Evolutionary conservation across 2,797 vertebrate species (phyloP).

Genomic region (Gymnoscopelus braueri): DNA sequence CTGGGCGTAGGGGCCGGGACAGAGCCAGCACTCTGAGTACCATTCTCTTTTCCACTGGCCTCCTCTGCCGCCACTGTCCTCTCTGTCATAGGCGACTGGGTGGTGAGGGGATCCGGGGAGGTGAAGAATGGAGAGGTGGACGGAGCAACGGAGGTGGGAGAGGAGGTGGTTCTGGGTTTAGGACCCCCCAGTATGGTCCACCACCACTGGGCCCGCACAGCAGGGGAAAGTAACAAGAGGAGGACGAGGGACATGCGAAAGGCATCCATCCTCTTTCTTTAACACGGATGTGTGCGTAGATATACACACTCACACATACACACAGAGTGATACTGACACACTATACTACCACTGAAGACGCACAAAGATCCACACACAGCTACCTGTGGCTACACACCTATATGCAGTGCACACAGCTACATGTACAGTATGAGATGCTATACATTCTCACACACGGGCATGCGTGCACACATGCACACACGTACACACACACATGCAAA

Average conservation of each 20-base stretch:
- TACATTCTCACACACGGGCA: not conserved
- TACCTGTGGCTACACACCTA: not conserved
- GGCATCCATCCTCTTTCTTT: conserved; percentile 51
- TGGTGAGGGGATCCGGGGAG: conserved; percentile 12
- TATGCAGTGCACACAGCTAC: no score
- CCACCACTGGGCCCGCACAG: conserved; percentile 58
- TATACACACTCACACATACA: not conserved
- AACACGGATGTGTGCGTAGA: not conserved
- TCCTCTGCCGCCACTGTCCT: not conserved
- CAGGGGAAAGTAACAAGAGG: conserved; percentile 39
- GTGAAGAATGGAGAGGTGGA: conserved; percentile 26
- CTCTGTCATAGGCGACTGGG: not conserved
- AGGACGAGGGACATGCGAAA: conserved; percentile 40
- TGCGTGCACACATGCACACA: not conserved
- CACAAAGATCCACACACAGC: not conserved
- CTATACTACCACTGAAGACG: not conserved
- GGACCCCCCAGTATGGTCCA: conserved; percentile 34
- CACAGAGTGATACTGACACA: not conserved
- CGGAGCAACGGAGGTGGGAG: conserved; percentile 8
- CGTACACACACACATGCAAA: conserved; percentile 18
- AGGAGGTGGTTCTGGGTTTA: conserved; percentile 2
- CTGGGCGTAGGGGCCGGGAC: conserved; percentile 17
- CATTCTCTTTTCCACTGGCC: conserved; percentile 14
- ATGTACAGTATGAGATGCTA: no score
- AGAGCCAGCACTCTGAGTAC: conserved; percentile 14